Conservation (phyloP, 2,113 vertebrate species). For the Notiomystis cincta region DNA sequence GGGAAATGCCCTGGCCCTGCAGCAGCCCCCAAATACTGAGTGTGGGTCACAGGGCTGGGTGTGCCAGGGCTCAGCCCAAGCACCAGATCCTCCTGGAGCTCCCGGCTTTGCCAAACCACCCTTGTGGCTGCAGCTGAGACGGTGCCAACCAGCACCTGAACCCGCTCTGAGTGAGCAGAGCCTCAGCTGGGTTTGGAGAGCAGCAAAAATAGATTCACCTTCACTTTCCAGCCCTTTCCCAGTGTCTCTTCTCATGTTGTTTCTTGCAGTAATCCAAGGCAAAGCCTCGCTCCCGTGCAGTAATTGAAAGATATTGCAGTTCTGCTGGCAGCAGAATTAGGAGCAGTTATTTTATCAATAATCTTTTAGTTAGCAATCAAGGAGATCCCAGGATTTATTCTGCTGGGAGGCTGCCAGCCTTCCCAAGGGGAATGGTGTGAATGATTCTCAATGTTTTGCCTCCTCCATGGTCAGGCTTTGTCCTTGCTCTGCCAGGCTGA, state of each 20-base stretch:
- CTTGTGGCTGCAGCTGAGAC: rapidly evolving
- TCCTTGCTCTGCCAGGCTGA: not conserved
- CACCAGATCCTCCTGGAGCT: not conserved
- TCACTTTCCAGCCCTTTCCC: not conserved
- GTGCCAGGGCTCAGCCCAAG: not conserved
- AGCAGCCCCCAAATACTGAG: not conserved
- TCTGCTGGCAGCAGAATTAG: conserved; percentile 32
- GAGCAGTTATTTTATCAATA: conserved; percentile 53
- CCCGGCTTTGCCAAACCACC: not conserved
- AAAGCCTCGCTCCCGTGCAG: not conserved
- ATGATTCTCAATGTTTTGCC: not conserved
- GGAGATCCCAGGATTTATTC: conserved; percentile 52
- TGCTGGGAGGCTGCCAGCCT: conserved; percentile 13
- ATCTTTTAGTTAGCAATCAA: conserved; percentile 64
- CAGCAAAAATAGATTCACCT: not conserved
- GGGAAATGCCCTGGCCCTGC: not conserved
- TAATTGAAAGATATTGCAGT: conserved; percentile 40
- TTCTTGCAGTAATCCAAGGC: conserved; percentile 12
- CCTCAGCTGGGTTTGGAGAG: not conserved
- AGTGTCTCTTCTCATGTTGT: not conserved
- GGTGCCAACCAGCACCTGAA: not conserved
- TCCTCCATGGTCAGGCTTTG: not conserved
- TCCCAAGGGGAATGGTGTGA: not conserved
- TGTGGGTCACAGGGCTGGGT: not conserved
- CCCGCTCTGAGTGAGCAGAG: rapidly evolving